A percentile compares a stretch with the other conserved stretches of the same genome.
Evolutionary conservation across 1,140 invertebrate genomes (phyloP).

Genomic region (Microplitis mediator): DNA sequence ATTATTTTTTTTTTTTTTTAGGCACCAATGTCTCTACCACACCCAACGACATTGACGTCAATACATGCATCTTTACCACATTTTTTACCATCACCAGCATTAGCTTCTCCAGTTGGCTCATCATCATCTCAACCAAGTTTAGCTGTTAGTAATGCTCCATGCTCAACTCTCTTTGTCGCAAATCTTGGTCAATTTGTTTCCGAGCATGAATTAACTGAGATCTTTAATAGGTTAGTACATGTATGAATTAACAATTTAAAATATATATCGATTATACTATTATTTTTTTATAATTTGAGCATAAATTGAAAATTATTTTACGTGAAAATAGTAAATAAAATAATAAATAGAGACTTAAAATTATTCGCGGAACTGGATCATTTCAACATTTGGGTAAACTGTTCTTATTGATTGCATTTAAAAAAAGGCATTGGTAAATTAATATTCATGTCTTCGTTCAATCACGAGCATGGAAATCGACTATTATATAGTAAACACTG

Average conservation of each 20-base stretch:
- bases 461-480: constrained; percentile 8
- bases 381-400: constrained; percentile 10
- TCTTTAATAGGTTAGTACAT: constrained; percentile 90
- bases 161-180: constrained; percentile 96
- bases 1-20: constrained; percentile 38
- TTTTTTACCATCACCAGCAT: constrained; percentile 80
- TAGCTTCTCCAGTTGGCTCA: constrained; percentile 86
- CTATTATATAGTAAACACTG: not conserved
- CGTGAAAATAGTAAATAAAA: too few relatives aligned
- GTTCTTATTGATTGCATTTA: constrained; percentile 23
- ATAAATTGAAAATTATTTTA: too few relatives aligned
- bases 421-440: constrained; percentile 15
- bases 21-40: constrained; percentile 76
- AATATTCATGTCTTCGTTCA: constrained; percentile 26
- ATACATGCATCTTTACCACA: constrained; percentile 79
- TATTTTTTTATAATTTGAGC: too few relatives aligned
- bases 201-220: constrained; percentile 96
- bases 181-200: constrained; percentile 95
- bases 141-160: constrained; percentile 76
- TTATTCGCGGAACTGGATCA: constrained; percentile 23
- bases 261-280: not conserved
- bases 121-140: constrained; percentile 74
- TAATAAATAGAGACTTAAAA: not conserved
- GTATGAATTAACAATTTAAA: constrained; percentile 11
- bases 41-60: constrained; percentile 79